Evolutionary conservation across 2,113 vertebrate species (phyloP).

Genomic region (Eonycteris spelaea): DNA sequence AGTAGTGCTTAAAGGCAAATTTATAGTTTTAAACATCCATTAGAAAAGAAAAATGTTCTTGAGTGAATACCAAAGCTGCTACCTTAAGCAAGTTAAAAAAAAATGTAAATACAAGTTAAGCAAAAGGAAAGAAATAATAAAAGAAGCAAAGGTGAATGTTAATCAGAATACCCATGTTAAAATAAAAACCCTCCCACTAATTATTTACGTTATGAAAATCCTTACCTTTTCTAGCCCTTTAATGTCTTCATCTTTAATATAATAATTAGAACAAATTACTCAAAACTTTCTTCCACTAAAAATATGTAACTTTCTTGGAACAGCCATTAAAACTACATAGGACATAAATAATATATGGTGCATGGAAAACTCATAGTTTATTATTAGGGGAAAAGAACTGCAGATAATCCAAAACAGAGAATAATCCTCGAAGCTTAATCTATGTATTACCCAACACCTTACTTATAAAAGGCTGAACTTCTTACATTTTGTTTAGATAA

Average conservation of each 20-base stretch:
- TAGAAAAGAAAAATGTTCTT: background rate
- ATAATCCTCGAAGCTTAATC: background rate
- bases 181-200: background rate
- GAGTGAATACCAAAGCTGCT: background rate
- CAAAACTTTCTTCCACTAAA: background rate
- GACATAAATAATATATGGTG: background rate
- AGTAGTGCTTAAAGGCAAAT: background rate
- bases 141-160: background rate
- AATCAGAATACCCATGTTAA: background rate
- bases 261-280: background rate
- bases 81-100: background rate
- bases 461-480: background rate
- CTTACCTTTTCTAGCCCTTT: background rate
- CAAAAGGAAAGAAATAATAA: background rate
- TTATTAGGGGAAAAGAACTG: background rate
- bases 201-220: background rate
- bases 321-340: background rate
- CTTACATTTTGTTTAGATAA: background rate
- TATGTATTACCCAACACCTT: background rate
- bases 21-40: background rate
- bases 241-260: background rate
- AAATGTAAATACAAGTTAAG: background rate
- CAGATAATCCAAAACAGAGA: background rate
- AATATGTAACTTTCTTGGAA: background rate
- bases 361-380: background rate